Evolutionary conservation across 2,888 invertebrate species (phyloP), one percentile per base, ranked within the genome.

Genomic region (Bugulina stolonifera): DNA sequence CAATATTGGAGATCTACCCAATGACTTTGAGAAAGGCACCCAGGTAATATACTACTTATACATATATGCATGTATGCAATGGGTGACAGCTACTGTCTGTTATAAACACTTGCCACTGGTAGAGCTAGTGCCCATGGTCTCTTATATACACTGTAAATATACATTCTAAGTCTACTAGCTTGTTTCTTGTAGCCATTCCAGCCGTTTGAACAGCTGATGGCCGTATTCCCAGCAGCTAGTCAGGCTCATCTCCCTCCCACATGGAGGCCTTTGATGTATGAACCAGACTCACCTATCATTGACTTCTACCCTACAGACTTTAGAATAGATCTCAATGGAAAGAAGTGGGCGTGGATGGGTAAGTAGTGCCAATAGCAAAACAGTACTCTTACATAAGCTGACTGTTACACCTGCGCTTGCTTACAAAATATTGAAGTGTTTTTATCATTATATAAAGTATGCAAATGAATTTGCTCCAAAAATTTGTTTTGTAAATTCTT

Each of bases 291-390:
- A 0, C 87, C 92, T 0, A 98, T 99, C 73, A 96, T 99, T 78
- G 99, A 99, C 85, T 98, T 99, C 87, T 99, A 99, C 86, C 99
- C 99, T 0, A 91, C 89, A 81, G 94, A 99, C 84, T 99, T 99
- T 86, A 89, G 91, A 79, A 95, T 98, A 75, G 97, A 99, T 86
- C 87, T 99, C 76, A 99, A 99, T 86, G 99, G 99, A 43, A 99
- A 99, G 86, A 98, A 96, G 85, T 98, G 93, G 86, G 98, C 98
- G 70, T 99, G 99, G 99, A 97, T 98, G 86, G 86, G 84, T 79
- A 76, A 73, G 72, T n/a, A n/a, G n/a, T n/a, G n/a, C n/a, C n/a
- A n/a, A n/a, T n/a, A n/a, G n/a, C n/a, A n/a, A n/a, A n/a, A n/a
- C n/a, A n/a, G n/a, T n/a, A n/a, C n/a, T n/a, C n/a, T n/a, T n/a